phyloP scores from a whole-genome alignment of 2,113 vertebrate species.

The Actenoides hombroni region DNA sequence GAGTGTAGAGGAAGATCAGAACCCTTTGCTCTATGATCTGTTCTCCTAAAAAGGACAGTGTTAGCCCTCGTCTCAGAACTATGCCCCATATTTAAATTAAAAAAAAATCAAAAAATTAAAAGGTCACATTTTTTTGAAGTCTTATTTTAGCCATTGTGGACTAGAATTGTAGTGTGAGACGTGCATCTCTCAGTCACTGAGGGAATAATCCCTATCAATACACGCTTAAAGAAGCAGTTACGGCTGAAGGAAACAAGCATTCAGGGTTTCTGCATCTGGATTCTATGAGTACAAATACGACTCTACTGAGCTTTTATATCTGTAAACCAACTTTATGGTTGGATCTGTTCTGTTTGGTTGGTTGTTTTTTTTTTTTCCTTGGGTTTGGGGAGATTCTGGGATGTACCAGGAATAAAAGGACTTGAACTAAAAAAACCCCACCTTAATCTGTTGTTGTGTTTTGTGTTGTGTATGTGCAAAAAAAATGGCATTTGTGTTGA shows the following conservation, averaged over 20 bases:
- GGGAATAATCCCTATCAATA: background rate
- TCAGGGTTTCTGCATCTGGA: background rate
- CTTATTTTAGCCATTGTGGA: background rate
- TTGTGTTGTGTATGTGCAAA: background rate
- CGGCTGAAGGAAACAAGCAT: background rate
- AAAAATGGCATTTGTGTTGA: background rate
- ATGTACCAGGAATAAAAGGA: background rate
- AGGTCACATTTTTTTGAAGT: background rate
- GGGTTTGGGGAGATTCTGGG: background rate
- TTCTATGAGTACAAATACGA: background rate
- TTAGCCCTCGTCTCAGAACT: background rate
- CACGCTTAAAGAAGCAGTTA: background rate
- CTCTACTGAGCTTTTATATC: background rate
- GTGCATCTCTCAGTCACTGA: background rate
- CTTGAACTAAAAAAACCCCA: background rate
- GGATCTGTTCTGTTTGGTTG: background rate
- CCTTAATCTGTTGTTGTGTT: background rate
- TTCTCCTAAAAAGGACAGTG: background rate
- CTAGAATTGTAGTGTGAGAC: background rate
- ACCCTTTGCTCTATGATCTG: background rate
- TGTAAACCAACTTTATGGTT: background rate
- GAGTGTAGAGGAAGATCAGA: background rate
- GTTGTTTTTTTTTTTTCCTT: background rate
- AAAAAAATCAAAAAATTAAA: background rate
- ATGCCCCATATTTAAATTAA: background rate